Evolutionary conservation across 2,113 vertebrate genomes (phyloP).

Genomic region (Pavo muticus): DNA sequence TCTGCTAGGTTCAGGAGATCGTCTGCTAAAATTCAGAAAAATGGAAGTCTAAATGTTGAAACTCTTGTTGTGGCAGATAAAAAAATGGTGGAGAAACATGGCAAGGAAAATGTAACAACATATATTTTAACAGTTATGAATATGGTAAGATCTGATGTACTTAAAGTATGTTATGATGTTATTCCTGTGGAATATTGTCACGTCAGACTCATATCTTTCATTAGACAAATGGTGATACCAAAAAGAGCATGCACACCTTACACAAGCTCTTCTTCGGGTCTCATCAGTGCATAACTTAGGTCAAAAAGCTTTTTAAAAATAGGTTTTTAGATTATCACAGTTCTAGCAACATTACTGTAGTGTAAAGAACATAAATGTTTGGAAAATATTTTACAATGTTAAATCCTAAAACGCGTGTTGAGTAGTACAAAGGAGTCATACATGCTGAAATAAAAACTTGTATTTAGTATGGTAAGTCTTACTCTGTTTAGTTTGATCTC

Average conservation of each 20-base stretch:
- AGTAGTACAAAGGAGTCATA: neutral
- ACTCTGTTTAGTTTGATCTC: neutral
- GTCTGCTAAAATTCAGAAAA: slow-evolving; percentile 84
- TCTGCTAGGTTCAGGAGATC: slow-evolving; percentile 86
- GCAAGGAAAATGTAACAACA: slow-evolving; percentile 93
- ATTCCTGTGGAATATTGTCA: neutral
- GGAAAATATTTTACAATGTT: neutral
- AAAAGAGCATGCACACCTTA: neutral
- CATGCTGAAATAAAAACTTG: neutral
- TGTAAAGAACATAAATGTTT: neutral
- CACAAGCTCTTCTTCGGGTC: neutral
- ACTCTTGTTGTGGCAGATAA: slow-evolving; percentile 97
- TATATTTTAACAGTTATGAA: slow-evolving; percentile 99
- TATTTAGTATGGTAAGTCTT: neutral
- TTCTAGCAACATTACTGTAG: neutral
- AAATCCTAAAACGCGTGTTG: neutral
- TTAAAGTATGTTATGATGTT: neutral
- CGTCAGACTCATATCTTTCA: neutral
- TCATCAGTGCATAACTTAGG: neutral
- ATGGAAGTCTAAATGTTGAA: slow-evolving; percentile 90
- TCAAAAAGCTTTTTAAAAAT: neutral
- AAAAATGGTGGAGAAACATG: slow-evolving; percentile 97
- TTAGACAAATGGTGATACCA: neutral
- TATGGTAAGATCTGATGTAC: slow-evolving; percentile 84
- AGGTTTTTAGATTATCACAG: neutral